A percentile compares a stretch with the other conserved stretches of the same genome.
Conservation (phyloP, 1,140 invertebrate species). For the Muscidifurax raptorellus region DNA sequence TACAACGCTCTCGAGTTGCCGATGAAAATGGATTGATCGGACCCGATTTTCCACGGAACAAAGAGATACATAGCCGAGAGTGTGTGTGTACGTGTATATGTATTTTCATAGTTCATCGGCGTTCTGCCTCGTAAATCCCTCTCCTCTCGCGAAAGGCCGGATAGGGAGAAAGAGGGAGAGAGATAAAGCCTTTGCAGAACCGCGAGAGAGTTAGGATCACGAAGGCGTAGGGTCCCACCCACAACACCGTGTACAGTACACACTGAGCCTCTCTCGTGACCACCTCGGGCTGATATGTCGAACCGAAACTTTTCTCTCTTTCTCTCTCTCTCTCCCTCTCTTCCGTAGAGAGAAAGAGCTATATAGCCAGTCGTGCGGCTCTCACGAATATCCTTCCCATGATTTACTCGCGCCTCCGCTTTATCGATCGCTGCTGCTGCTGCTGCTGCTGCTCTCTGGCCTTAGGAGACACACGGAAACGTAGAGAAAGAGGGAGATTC, state of each 20-base stretch:
- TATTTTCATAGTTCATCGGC: conserved; percentile 39
- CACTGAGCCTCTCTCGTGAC: conserved; percentile 68
- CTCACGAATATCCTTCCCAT: conserved; percentile 73
- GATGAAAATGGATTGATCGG: not conserved
- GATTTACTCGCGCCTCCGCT: conserved; percentile 66
- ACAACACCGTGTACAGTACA: conserved; percentile 64
- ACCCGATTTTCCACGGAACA: not conserved
- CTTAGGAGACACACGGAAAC: conserved; percentile 37
- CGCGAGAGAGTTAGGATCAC: conserved; percentile 63
- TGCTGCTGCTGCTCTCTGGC: conserved; percentile 14
- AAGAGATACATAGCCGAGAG: not conserved
- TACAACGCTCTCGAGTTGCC: not conserved
- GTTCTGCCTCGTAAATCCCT: conserved; percentile 29
- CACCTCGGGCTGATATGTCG: conserved; percentile 75
- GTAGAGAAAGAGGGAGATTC: conserved; percentile 4
- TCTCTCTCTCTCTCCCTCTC: conserved; percentile 49
- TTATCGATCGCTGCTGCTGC: conserved; percentile 50
- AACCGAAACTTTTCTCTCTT: conserved; percentile 69
- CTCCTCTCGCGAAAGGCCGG: conserved; percentile 56
- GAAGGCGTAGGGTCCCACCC: conserved; percentile 71
- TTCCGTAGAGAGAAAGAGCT: conserved; percentile 31
- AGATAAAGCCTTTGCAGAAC: conserved; percentile 42
- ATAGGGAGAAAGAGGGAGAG: conserved; percentile 56
- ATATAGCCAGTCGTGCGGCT: conserved; percentile 56
- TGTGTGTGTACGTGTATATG: not conserved